Evolutionary conservation across 2,797 vertebrate species (phyloP), one percentile per base, ranked within the genome.

Genomic region (Tapirus indicus): DNA sequence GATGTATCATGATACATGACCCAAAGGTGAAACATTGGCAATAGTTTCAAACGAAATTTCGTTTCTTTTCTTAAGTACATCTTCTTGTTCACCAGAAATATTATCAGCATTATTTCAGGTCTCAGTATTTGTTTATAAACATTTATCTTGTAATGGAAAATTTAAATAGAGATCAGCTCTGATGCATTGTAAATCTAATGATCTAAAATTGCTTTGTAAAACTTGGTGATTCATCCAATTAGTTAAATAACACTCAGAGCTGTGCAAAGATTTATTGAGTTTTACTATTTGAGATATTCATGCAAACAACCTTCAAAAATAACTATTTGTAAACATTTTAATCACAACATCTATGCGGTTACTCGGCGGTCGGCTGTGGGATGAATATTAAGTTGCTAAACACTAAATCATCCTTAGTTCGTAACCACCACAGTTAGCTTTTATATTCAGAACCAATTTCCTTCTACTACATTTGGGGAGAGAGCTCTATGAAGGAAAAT

Each of bases 201-300:
- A 27, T 54, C 32, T 84, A 47, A 95, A 97, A 97, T 95, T 71
- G 32, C 83, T 95, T 92, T 88, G 75, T 88, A 77, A 96, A 96
- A 94, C 41, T 54, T 54, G 60, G 68, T 35, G 35, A 95, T 97
- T 96, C 97, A 97, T 85, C 80, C 74, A 98, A 95, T 98, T 96
- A 97, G 85, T 77, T 92, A 91, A 95, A 87, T 92, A 95, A 91
- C 75, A 69, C 68, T 86, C 66, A 62, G 77, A 94, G 47, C 38
- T 35, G 56, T 47, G n/a, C 56, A 62, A 62, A 95, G 95, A 97
- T 97, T 96, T 97, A 97, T 97, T 88, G 95, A 97, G 95, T 88
- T 91, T 66, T 47, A 21, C 56, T 88, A 4, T 82, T 96, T 95
- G 72, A 96, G 80, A 91, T 92, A 96, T 95, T 93, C 94, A 95